phyloP scores from a whole-genome alignment of 1,140 invertebrate genomes.

The Chelonus insularis region DNA sequence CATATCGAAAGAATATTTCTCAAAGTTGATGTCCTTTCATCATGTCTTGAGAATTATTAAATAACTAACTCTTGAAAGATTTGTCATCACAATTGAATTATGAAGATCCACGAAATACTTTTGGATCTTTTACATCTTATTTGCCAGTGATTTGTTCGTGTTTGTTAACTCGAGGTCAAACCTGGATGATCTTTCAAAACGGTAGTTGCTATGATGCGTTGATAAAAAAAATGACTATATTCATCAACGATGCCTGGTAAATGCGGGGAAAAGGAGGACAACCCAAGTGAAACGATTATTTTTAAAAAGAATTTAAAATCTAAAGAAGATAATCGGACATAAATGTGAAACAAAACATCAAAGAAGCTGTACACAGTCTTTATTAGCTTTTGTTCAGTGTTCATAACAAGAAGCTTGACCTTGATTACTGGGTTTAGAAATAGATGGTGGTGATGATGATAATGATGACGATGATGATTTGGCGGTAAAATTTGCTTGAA shows the following conservation, averaged over 20 bases:
- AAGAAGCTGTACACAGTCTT: background rate
- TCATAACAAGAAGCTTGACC: background rate
- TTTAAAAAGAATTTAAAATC: background rate
- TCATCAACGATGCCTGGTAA: too few relatives aligned
- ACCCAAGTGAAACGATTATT: background rate
- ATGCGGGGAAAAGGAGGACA: background rate
- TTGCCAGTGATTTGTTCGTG: slow-evolving; percentile 28
- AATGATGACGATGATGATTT: slow-evolving; percentile 5
- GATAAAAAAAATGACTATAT: slow-evolving; percentile 1
- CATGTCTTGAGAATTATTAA: background rate
- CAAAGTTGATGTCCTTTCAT: background rate
- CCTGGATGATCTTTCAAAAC: slow-evolving; percentile 25
- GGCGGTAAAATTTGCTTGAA: background rate
- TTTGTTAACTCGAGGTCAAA: slow-evolving; percentile 27
- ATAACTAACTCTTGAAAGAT: background rate
- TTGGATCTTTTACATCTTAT: slow-evolving; percentile 12
- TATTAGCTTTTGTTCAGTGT: background rate
- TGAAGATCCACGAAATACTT: background rate
- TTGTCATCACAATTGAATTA: slow-evolving; percentile 9
- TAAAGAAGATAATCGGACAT: background rate
- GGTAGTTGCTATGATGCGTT: slow-evolving; percentile 15
- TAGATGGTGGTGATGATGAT: too few relatives aligned
- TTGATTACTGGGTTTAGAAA: slow-evolving; percentile 8
- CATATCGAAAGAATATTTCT: background rate
- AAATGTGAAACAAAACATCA: background rate